These are phyloP conservation scores for Rhinella marina DNA, from an alignment of 2,797 vertebrate species.

Conservation along the genomic window DNA sequence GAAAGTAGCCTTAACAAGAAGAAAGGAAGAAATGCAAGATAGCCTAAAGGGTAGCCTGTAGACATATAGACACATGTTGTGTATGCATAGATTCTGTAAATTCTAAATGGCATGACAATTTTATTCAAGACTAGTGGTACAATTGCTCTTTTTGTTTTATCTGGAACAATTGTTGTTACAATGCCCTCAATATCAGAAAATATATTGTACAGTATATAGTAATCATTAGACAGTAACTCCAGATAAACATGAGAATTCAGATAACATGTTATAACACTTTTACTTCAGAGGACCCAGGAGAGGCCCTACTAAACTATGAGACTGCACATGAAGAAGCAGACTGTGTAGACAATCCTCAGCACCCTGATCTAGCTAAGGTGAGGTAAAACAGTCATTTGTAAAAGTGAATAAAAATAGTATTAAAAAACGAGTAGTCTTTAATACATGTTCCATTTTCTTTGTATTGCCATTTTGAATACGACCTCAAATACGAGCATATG, in stretches of 20 bases:
- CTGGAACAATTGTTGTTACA: neutral
- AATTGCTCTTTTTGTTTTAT: neutral
- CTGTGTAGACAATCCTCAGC: conserved; percentile 83
- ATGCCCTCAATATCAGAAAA: neutral
- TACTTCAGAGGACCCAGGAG: conserved; percentile 82
- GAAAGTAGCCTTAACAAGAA: too few relatives aligned
- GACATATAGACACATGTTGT: too few relatives aligned
- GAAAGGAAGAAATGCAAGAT: neutral
- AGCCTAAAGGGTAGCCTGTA: neutral
- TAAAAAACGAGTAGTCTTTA: too few relatives aligned
- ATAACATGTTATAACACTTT: conserved; percentile 14
- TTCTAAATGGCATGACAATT: neutral
- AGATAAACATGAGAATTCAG: neutral
- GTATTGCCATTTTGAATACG: too few relatives aligned
- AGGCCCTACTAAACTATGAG: conserved; percentile 76
- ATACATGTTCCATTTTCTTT: too few relatives aligned
- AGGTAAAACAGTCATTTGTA: neutral
- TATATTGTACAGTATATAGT: neutral
- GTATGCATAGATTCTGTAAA: too few relatives aligned
- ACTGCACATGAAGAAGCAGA: conserved; percentile 83
- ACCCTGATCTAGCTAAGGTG: conserved; percentile 94
- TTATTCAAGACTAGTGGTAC: too few relatives aligned
- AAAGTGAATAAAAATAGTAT: neutral
- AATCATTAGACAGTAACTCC: neutral
- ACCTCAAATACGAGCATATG: too few relatives aligned